These are phyloP conservation scores for Camponotus pennsylvanicus DNA, from an alignment of 1,140 invertebrate genomes.

Conservation along the genomic window DNA sequence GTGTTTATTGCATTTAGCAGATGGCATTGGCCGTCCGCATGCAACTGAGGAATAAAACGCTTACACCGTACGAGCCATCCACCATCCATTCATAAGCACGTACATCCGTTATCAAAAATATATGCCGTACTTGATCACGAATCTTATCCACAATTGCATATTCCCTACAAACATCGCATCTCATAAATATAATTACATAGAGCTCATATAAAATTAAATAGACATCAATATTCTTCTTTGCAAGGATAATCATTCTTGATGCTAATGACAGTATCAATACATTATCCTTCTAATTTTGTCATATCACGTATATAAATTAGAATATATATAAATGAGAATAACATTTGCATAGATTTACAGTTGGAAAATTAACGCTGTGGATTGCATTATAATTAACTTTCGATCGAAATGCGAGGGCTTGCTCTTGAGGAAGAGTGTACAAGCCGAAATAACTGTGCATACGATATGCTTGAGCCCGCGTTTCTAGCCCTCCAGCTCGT, in stretches of 20 bases:
- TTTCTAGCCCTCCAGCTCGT: conserved; percentile 68
- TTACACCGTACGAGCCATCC: conserved; percentile 56
- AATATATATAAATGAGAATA: too few relatives aligned
- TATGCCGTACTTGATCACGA: background rate
- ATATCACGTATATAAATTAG: background rate
- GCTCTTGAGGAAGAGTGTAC: conserved; percentile 72
- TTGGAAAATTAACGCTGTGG: too few relatives aligned
- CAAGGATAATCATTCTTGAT: background rate
- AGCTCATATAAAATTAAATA: background rate
- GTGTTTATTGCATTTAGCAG: conserved; percentile 81
- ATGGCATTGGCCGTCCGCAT: conserved; percentile 77
- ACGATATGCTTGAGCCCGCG: conserved; percentile 72
- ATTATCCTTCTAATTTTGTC: background rate
- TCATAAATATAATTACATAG: background rate
- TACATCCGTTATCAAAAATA: conserved; percentile 71
- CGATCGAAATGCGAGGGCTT: background rate
- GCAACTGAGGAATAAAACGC: conserved; percentile 74
- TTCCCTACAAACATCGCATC: background rate
- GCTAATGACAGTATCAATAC: background rate
- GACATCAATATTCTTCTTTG: background rate
- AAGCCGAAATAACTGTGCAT: conserved; percentile 72
- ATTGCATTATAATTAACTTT: background rate
- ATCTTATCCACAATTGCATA: background rate
- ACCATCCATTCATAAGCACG: conserved; percentile 57
- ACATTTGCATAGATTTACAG: too few relatives aligned